These are phyloP conservation scores for Gibbula magus DNA, from an alignment of 2,888 invertebrate genomes.

Conservation along the genomic window DNA sequence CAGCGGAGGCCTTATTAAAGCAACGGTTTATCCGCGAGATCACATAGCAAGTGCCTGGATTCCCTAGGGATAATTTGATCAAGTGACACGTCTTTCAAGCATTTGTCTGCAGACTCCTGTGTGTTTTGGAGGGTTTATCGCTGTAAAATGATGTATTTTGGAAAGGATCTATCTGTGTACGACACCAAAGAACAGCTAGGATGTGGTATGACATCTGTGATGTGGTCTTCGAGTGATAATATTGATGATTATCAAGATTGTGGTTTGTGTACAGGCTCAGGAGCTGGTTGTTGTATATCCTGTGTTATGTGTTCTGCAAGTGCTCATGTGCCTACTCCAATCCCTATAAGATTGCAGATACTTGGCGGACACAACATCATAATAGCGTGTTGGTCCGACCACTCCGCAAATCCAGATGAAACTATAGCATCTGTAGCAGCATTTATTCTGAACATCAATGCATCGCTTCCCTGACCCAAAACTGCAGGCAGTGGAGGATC, in stretches of 20 bases:
- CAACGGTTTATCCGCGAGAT: slow-evolving; percentile 48
- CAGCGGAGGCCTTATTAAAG: slow-evolving; percentile 66
- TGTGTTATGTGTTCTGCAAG: slow-evolving; percentile 13
- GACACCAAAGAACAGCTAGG: no score
- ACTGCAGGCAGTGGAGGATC: slow-evolving; percentile 8
- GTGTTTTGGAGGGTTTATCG: no score
- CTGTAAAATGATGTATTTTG: no score
- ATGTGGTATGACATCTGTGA: no score
- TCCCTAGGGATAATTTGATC: neutral
- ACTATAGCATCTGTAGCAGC: neutral
- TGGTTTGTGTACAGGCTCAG: no score
- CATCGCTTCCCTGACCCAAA: slow-evolving; percentile 8
- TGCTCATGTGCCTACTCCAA: neutral
- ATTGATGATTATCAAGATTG: no score
- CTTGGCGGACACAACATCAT: neutral
- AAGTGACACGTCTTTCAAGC: neutral
- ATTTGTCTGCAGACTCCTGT: neutral
- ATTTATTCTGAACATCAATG: neutral
- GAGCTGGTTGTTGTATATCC: neutral
- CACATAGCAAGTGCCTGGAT: slow-evolving; percentile 33
- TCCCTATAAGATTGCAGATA: neutral
- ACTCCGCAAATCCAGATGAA: slow-evolving; percentile 1
- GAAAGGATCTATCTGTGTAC: no score
- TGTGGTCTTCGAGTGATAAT: no score
- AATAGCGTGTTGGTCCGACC: neutral